Conservation (phyloP, 2,888 invertebrate genomes). For the Chironomus riparius region DNA sequence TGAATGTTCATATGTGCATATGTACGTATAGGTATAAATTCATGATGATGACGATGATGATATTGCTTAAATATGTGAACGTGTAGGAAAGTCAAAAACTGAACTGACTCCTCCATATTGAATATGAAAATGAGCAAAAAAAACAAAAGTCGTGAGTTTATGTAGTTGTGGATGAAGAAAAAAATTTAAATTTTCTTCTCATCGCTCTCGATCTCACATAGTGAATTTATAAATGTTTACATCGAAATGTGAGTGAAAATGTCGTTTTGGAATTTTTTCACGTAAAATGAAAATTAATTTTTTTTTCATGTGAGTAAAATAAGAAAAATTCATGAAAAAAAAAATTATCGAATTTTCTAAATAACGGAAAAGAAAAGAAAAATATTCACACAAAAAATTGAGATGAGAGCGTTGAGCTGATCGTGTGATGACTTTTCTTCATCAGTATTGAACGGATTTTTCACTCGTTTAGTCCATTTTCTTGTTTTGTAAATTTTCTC, state of each 20-base stretch:
- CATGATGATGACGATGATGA: too few species aligned
- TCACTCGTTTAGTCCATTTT: background rate
- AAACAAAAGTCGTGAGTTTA: background rate
- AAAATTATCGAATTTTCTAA: background rate
- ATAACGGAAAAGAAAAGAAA: background rate
- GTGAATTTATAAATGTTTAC: too few species aligned
- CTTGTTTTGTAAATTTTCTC: background rate
- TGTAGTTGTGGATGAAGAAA: too few species aligned
- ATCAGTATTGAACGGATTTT: conserved; percentile 25
- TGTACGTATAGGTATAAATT: too few species aligned
- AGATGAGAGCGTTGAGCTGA: conserved; percentile 2
- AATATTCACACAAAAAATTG: background rate
- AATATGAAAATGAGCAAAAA: background rate
- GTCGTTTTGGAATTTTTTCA: background rate
- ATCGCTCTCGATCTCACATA: too few species aligned
- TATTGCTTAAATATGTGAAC: too few species aligned
- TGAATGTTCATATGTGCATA: background rate
- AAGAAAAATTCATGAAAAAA: too few species aligned
- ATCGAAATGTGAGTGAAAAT: background rate
- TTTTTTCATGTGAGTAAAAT: background rate
- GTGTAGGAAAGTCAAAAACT: too few species aligned
- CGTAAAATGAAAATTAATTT: background rate
- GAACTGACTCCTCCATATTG: background rate
- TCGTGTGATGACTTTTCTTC: background rate
- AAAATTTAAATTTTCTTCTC: too few species aligned